These are phyloP conservation scores for Catharus ustulatus DNA, from an alignment of 2,797 vertebrate species.

Conservation along the genomic window DNA sequence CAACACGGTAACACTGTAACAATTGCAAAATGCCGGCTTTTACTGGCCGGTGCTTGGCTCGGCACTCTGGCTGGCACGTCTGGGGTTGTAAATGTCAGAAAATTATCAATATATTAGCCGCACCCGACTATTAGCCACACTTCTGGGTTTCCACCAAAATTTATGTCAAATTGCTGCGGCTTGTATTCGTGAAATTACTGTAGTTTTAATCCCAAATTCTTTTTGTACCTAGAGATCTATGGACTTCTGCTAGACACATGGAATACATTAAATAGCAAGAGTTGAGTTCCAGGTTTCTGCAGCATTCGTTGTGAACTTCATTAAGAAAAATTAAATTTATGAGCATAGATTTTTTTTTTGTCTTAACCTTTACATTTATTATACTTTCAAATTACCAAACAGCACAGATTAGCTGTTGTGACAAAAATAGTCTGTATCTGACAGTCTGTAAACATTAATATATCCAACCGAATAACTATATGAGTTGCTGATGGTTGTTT, in stretches of 20 bases:
- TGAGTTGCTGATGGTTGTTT: rapidly evolving
- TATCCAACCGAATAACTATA: neutral
- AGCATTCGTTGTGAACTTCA: neutral
- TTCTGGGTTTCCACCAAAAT: no score
- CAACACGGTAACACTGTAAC: no score
- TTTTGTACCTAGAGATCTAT: neutral
- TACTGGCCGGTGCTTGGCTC: no score
- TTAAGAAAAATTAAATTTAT: neutral
- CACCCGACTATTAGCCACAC: no score
- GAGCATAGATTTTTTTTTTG: neutral
- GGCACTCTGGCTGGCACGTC: no score
- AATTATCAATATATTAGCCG: no score
- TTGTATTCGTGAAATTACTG: no score
- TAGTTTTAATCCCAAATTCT: neutral
- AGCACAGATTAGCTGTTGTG: neutral
- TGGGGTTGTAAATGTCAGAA: no score
- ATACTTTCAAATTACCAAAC: neutral
- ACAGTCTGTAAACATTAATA: neutral
- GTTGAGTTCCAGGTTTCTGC: neutral
- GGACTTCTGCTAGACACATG: neutral
- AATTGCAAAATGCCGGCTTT: no score
- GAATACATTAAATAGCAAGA: neutral
- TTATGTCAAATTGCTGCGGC: no score
- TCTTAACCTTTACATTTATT: neutral
- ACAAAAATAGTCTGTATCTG: neutral